A percentile compares a stretch with the other conserved stretches of the same genome.
Evolutionary conservation across 2,113 vertebrate genomes (phyloP).

Genomic region (Bubo blakistoni): DNA sequence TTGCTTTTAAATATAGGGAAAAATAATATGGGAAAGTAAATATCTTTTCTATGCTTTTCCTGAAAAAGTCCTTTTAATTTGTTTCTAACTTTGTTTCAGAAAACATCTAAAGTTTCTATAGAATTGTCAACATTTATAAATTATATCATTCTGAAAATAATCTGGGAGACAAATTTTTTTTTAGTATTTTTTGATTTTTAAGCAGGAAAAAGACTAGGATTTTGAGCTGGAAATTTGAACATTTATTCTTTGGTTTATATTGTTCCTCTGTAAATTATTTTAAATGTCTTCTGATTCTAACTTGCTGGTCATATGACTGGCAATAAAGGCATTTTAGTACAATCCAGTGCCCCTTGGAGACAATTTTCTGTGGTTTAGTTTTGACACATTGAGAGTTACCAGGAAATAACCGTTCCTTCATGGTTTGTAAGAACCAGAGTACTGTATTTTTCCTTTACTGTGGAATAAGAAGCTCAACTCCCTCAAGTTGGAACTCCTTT

Average conservation of each 20-base stretch:
- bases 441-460: neutral
- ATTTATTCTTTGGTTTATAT: neutral
- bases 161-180: neutral
- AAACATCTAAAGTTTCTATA: neutral
- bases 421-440: neutral
- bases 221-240: neutral
- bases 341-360: neutral
- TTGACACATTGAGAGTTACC: neutral
- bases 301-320: neutral
- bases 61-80: neutral
- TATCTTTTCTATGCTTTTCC: neutral
- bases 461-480: neutral
- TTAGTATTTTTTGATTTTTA: neutral
- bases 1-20: neutral
- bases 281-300: neutral
- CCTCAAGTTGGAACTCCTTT: neutral
- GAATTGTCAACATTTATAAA: neutral
- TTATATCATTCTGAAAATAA: neutral
- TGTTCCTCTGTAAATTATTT: neutral
- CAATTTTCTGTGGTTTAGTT: neutral
- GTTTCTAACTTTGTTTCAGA: neutral
- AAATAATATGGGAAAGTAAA: neutral
- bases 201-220: neutral
- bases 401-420: neutral
- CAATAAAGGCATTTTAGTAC: neutral